These are phyloP conservation scores for Platygyra sinensis DNA, from an alignment of 64 coral and sea anemone genomes.

Conservation along the genomic window DNA sequence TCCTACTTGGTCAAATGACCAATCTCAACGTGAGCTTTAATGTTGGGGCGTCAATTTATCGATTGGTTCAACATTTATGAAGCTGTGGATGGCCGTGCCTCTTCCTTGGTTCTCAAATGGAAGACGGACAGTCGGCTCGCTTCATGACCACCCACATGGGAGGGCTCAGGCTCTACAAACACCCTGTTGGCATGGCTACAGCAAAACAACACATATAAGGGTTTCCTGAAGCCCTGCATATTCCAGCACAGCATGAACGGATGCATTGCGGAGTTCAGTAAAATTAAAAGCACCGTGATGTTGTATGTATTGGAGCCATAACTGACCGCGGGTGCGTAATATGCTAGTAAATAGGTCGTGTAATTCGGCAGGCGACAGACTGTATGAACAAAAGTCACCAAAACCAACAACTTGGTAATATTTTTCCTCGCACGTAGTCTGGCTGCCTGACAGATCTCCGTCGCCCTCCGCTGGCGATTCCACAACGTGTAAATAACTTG, in stretches of 20 bases:
- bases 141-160: neutral
- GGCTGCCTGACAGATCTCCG: conserved; percentile 53
- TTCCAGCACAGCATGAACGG: conserved; percentile 57
- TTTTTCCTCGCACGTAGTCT: conserved; percentile 39
- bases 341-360: conserved; percentile 48
- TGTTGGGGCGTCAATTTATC: too few species aligned
- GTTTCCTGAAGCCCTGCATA: conserved; percentile 38
- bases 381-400: conserved; percentile 49
- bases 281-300: conserved; percentile 55
- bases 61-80: neutral
- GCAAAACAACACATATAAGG: conserved; percentile 3
- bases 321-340: conserved; percentile 6
- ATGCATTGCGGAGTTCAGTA: conserved; percentile 33
- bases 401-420: conserved; percentile 41
- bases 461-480: conserved; percentile 21
- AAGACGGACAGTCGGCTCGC: neutral
- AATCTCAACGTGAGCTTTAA: too few species aligned
- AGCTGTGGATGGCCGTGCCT: neutral
- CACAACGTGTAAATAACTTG: conserved; percentile 56
- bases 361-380: conserved; percentile 61
- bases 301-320: conserved; percentile 62
- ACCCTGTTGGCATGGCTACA: conserved; percentile 6
- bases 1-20: too few species aligned
- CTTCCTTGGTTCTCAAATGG: neutral
- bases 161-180: neutral